These are phyloP conservation scores for Xanthia togata DNA, from an alignment of 2,888 invertebrate genomes.

Conservation along the genomic window DNA sequence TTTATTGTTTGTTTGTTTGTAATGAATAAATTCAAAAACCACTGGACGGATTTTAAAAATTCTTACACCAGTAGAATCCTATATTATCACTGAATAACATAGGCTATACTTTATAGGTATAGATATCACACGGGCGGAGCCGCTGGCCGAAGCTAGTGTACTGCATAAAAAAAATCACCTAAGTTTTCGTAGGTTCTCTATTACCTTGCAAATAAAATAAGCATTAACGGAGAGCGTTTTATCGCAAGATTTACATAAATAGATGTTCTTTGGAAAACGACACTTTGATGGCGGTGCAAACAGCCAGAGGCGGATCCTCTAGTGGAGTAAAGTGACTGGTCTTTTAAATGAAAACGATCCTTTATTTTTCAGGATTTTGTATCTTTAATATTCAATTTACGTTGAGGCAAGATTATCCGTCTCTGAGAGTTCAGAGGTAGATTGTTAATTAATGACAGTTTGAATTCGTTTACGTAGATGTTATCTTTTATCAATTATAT, in stretches of 20 bases:
- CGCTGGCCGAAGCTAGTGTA: too few species aligned
- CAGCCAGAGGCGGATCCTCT: constrained; percentile 41
- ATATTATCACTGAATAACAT: too few species aligned
- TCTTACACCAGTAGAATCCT: too few species aligned
- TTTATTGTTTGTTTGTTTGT: too few species aligned
- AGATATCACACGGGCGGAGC: too few species aligned
- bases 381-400: neutral
- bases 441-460: neutral
- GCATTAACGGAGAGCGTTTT: constrained; percentile 35
- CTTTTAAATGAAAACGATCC: constrained; percentile 23
- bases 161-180: neutral
- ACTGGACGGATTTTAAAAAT: too few species aligned
- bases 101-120: too few species aligned
- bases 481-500: too few species aligned
- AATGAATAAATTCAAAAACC: too few species aligned
- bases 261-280: constrained; percentile 56
- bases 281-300: constrained; percentile 54
- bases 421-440: neutral
- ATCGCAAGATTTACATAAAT: constrained; percentile 34
- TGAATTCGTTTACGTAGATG: too few species aligned
- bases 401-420: neutral
- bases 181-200: constrained; percentile 9
- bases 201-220: constrained; percentile 55
- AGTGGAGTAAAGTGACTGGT: constrained; percentile 45
- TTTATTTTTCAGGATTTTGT: constrained; percentile 18